Percentiles rank a stretch among this genome's conserved stretches.
Evolutionary conservation across 37 sponge, comb jelly and placozoan species (phyloP).

Genomic region (Chondrilla cf. caribensis): DNA sequence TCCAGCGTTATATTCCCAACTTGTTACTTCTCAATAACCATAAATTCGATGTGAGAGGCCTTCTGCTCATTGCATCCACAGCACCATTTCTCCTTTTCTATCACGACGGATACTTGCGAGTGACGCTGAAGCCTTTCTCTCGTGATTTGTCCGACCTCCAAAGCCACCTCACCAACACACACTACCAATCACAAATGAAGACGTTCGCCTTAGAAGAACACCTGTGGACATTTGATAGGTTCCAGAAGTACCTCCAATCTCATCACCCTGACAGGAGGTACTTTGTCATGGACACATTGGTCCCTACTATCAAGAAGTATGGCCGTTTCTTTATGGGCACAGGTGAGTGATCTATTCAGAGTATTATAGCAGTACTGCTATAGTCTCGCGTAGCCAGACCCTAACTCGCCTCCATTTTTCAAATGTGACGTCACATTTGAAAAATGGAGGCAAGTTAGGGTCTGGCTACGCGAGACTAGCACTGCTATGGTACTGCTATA

Average conservation of each 20-base stretch:
- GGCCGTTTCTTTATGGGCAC: slow-evolving; percentile 56
- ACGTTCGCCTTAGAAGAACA: slow-evolving; percentile 51
- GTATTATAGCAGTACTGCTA: too few species aligned
- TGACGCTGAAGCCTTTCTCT: slow-evolving; percentile 51
- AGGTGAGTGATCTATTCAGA: slow-evolving; percentile 59
- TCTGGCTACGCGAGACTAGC: too few species aligned
- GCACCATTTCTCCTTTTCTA: slow-evolving; percentile 73
- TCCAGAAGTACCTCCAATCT: slow-evolving; percentile 64
- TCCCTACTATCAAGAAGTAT: slow-evolving; percentile 72
- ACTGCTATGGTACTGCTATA: too few species aligned
- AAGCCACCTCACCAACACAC: slow-evolving; percentile 85
- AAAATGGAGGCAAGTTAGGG: too few species aligned
- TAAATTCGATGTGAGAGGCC: slow-evolving; percentile 81
- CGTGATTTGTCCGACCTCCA: slow-evolving; percentile 20
- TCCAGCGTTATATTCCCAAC: slow-evolving; percentile 62
- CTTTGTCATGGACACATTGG: slow-evolving; percentile 46
- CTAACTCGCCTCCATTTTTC: too few species aligned
- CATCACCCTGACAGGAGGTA: slow-evolving; percentile 46
- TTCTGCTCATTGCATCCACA: slow-evolving; percentile 70
- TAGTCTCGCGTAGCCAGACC: too few species aligned
- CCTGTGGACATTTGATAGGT: slow-evolving; percentile 70
- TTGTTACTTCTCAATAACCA: slow-evolving; percentile 60
- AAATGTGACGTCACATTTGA: too few species aligned
- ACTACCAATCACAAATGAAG: slow-evolving; percentile 41
- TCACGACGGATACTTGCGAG: slow-evolving; percentile 78